Evolutionary conservation across 2,797 vertebrate genomes (phyloP).

Genomic region (Myiotriccus ornatus): DNA sequence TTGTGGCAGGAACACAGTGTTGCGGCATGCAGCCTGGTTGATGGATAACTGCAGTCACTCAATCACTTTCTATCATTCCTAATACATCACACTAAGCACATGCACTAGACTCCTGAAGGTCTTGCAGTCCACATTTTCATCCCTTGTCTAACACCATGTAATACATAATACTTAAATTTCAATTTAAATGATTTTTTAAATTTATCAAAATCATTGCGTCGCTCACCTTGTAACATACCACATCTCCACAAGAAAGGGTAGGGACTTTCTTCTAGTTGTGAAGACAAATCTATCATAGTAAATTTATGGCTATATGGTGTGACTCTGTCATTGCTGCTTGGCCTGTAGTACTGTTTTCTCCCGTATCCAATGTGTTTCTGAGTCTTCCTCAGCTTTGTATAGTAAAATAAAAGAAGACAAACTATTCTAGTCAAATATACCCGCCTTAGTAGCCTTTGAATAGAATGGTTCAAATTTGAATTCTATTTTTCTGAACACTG

Average conservation of each 20-base stretch:
- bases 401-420: not conserved
- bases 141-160: accelerated
- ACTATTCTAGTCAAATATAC: not conserved
- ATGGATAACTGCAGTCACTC: not conserved
- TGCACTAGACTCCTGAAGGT: not conserved
- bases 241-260: not conserved
- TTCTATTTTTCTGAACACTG: not conserved
- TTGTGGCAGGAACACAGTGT: not conserved
- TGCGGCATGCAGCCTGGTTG: accelerated
- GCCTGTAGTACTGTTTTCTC: not conserved
- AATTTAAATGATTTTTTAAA: not conserved
- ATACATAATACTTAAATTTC: not conserved
- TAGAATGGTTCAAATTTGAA: not conserved
- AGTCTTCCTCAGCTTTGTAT: not conserved
- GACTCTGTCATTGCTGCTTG: accelerated
- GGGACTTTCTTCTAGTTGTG: not conserved
- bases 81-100: not conserved
- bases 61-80: not conserved
- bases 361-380: not conserved
- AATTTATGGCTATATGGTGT: not conserved
- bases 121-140: not conserved
- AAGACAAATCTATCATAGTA: not conserved
- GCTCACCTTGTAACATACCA: not conserved
- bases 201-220: not conserved
- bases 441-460: not conserved